A percentile compares a stretch with the other conserved stretches of the same genome.
These are phyloP conservation scores for Medauroidea extradentata DNA, from an alignment of 1,140 invertebrate genomes.

Conservation along the genomic window DNA sequence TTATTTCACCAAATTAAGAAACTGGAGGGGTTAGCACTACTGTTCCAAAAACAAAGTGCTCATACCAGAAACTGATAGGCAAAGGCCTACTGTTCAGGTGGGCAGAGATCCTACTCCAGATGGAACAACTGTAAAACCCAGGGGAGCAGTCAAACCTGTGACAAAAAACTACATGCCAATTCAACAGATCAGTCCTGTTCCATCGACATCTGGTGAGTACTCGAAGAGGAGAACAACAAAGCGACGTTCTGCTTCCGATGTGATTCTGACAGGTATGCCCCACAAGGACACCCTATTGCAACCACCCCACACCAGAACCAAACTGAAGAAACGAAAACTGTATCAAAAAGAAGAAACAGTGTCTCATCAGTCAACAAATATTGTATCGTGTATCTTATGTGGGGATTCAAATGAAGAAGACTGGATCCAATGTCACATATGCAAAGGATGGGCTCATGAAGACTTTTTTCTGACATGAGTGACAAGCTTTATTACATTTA, in stretches of 20 bases:
- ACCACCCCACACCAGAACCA: background rate
- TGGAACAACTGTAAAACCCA: background rate
- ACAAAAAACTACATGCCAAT: background rate
- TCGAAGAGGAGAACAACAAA: background rate
- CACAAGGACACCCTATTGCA: background rate
- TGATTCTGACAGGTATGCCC: too few relatives aligned
- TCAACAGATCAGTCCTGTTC: background rate
- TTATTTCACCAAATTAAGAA: too few relatives aligned
- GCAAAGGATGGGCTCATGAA: too few relatives aligned
- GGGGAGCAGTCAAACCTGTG: background rate
- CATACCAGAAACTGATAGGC: background rate
- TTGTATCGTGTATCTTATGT: background rate
- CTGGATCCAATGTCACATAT: too few relatives aligned
- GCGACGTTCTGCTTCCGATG: background rate
- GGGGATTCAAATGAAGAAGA: background rate
- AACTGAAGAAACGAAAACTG: too few relatives aligned
- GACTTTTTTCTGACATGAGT: background rate
- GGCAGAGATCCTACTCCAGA: background rate
- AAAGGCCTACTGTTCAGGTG: background rate
- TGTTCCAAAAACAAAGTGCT: too few relatives aligned
- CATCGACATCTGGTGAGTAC: too few relatives aligned
- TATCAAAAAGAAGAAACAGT: too few relatives aligned
- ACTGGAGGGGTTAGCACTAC: too few relatives aligned
- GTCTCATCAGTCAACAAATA: background rate
- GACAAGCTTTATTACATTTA: background rate